Base-by-base conservation (phyloP, 2,797 vertebrate genomes). In the Morus bassanus region DNA sequence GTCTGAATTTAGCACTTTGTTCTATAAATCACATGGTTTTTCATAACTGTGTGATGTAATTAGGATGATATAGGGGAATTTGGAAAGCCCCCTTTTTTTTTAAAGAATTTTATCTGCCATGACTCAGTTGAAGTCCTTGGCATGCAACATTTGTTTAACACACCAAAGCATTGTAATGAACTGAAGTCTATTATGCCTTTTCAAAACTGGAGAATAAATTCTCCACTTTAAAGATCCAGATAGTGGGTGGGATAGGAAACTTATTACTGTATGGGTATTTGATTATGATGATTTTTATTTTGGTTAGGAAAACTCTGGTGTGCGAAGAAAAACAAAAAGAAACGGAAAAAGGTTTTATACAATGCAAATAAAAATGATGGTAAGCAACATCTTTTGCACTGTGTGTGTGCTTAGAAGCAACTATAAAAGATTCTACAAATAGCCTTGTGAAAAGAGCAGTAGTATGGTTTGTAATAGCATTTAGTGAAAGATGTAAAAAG, bases 311-410 rank as follows among this genome's bases (percentile, higher is more conserved):
- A 99, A 97, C 98, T 99, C 21, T 99, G 99, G 99, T 99, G 99
- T 25, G 99, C 99, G 1, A 99, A 99, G 98, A 99, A 99, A 96
- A 99, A 99, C 98, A 99, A 99, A 98, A 99, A 99, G 98, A 99
- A 99, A 96, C 98, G 99, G 91, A 99, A 99, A 98, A 99, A 99
- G 86, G 97, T 99, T 93, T 98, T 99, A 54, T 99, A 98, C 97
- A 99, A 99, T 57, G 98, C 98, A 89, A 99, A 99, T 98, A 99
- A 98, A 98, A 99, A 99, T 68, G 99, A 99, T 85, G 99, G 99
- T 99, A 98, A 98, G 98, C 75, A 93, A 46, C 46, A 27, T 61
- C 39, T 51, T 95, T 27, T 73, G 41, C 7, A 23, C 19, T 13
- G 4, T 8, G 1, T 59, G 10, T 61, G 4, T 33, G 13, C 24